A percentile compares a stretch with the other conserved stretches of the same genome.
These are phyloP conservation scores for Morbakka virulenta DNA, from an alignment of 30 jellyfish, hydroid and myxozoan genomes.

Conservation along the genomic window DNA sequence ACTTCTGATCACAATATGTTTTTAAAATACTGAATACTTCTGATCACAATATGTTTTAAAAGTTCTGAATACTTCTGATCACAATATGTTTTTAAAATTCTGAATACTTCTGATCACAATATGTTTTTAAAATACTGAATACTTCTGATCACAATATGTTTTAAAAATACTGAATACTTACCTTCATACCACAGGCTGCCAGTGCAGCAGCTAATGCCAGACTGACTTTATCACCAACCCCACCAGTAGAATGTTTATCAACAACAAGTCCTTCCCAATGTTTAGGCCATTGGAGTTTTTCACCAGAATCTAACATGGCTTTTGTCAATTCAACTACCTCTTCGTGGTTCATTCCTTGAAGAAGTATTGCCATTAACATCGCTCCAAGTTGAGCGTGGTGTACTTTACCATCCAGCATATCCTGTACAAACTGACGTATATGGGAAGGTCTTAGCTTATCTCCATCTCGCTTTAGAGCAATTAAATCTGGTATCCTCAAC, in stretches of 20 bases:
- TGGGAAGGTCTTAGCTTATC: conserved; percentile 46
- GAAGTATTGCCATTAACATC: conserved; percentile 77
- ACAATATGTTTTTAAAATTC: too few species aligned
- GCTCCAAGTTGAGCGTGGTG: conserved; percentile 84
- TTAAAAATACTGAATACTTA: too few species aligned
- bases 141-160: too few species aligned
- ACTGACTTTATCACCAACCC: conserved; percentile 92
- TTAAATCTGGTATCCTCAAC: conserved; percentile 65
- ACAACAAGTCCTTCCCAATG: conserved; percentile 73
- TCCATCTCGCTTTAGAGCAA: conserved; percentile 69
- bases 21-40: too few species aligned
- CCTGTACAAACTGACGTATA: conserved; percentile 50
- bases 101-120: too few species aligned
- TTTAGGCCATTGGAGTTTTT: conserved; percentile 73
- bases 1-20: too few species aligned
- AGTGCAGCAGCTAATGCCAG: conserved; percentile 79
- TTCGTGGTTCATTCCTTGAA: conserved; percentile 82
- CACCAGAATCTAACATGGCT: conserved; percentile 83
- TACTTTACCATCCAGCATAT: conserved; percentile 32
- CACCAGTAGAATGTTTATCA: conserved; percentile 93
- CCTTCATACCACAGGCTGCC: conserved; percentile 94
- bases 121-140: too few species aligned
- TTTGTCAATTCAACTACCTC: conserved; percentile 71
- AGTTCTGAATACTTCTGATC: too few species aligned
- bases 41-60: too few species aligned